These are phyloP conservation scores for Crax fasciolata DNA, from an alignment of 2,797 vertebrate species.

Conservation along the genomic window DNA sequence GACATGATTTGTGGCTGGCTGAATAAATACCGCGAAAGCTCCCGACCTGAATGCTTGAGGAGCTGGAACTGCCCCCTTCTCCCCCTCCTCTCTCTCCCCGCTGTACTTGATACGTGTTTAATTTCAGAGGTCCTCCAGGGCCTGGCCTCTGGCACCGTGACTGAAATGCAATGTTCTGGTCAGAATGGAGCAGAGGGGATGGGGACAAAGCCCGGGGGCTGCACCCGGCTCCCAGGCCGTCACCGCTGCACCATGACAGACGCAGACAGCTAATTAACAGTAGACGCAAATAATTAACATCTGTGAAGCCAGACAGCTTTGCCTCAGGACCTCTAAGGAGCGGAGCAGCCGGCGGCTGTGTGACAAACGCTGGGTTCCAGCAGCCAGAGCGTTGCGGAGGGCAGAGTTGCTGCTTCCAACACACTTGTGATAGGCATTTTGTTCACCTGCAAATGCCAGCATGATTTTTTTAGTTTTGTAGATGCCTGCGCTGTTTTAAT, in stretches of 20 bases:
- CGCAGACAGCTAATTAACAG: conserved; percentile 83
- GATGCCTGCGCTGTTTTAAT: background rate
- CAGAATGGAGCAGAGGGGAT: background rate
- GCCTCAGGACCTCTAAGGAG: conserved; percentile 60
- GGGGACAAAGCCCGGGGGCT: conserved; percentile 16
- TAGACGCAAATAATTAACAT: conserved; percentile 80
- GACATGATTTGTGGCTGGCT: conserved; percentile 11
- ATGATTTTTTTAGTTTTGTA: background rate
- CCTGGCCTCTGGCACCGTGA: conserved; percentile 63
- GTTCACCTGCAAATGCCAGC: accelerated
- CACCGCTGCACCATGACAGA: conserved; percentile 27
- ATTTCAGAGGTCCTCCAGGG: conserved; percentile 56
- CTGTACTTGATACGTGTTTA: conserved; percentile 61
- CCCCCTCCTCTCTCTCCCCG: background rate
- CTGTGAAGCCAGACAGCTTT: conserved; percentile 76
- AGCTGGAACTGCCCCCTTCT: conserved; percentile 38
- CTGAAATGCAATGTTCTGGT: conserved; percentile 72
- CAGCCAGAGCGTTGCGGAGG: background rate
- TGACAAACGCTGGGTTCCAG: conserved; percentile 20
- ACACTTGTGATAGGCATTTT: accelerated
- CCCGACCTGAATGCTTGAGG: background rate
- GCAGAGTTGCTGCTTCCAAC: background rate
- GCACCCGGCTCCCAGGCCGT: conserved; percentile 66
- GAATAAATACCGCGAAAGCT: conserved; percentile 21
- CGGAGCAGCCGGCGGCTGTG: background rate